Conservation (phyloP, 2,797 vertebrate species). For the Falco columbarius region DNA sequence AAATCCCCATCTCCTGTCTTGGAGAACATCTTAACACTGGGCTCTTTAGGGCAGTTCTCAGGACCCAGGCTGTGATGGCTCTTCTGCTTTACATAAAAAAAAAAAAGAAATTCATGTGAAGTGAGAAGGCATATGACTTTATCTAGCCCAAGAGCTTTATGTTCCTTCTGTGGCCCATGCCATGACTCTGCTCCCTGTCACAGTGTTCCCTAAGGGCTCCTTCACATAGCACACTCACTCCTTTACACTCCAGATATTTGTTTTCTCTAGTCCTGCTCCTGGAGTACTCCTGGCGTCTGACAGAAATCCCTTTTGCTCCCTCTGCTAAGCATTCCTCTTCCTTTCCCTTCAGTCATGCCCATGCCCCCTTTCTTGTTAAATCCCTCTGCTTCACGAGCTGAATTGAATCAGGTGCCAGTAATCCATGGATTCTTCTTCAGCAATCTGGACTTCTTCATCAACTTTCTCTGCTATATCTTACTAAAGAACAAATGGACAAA, state of each 20-base stretch:
- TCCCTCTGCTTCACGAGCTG: background rate
- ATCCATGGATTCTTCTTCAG: background rate
- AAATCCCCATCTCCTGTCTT: background rate
- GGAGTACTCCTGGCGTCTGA: background rate
- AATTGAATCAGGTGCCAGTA: background rate
- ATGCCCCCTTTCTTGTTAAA: background rate
- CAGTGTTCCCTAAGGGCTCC: background rate
- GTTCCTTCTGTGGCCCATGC: background rate
- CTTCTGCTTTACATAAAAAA: background rate
- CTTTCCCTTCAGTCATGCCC: background rate
- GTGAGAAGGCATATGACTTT: background rate
- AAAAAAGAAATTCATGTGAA: background rate
- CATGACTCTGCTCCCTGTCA: background rate
- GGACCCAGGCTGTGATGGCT: background rate
- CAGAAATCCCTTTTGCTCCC: background rate
- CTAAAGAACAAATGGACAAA: background rate
- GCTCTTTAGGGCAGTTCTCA: background rate
- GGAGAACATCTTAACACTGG: background rate
- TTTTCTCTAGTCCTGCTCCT: background rate
- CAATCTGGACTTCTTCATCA: background rate
- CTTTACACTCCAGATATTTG: background rate
- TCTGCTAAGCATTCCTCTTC: background rate
- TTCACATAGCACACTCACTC: rapidly evolving
- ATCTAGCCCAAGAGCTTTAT: background rate
- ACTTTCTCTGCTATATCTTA: background rate